These are phyloP conservation scores for Drepana arcuata DNA, from an alignment of 1,140 invertebrate species.

Conservation along the genomic window DNA sequence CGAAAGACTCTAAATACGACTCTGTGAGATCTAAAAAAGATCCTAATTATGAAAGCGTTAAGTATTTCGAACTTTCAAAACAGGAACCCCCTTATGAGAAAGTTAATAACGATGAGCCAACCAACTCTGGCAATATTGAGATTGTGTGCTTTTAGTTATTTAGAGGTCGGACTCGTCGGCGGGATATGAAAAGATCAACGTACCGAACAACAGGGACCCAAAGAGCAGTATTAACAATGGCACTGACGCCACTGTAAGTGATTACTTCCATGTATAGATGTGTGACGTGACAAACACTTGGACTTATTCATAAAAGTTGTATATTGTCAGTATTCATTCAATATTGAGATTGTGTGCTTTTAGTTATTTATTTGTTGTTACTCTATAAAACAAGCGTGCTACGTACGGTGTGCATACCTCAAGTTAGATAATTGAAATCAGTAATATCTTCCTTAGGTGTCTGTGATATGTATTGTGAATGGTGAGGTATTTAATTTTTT, in stretches of 20 bases:
- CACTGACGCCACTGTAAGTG: constrained; percentile 56
- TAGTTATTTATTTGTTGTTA: constrained; percentile 50
- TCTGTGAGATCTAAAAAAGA: constrained; percentile 63
- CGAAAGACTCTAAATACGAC: constrained; percentile 65
- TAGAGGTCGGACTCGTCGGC: constrained; percentile 60
- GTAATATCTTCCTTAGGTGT: constrained; percentile 55
- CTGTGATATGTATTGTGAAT: constrained; percentile 65
- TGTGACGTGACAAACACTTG: background rate
- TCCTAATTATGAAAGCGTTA: constrained; percentile 73
- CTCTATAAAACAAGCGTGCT: too few species aligned
- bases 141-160: too few species aligned
- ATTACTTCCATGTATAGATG: constrained; percentile 69
- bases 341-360: constrained; percentile 49
- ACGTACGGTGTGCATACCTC: too few species aligned
- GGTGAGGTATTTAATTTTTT: constrained; percentile 22
- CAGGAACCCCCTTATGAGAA: constrained; percentile 71
- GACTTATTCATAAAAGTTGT: constrained; percentile 21
- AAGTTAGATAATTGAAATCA: constrained; percentile 11
- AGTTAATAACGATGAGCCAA: constrained; percentile 48
- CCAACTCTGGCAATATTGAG: constrained; percentile 24
- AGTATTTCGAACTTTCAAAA: constrained; percentile 68
- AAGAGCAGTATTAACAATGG: constrained; percentile 59
- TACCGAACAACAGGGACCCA: constrained; percentile 35
- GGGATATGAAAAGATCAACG: constrained; percentile 69
- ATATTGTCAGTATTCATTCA: constrained; percentile 19